Evolutionary conservation across 2,113 vertebrate species (phyloP).

Genomic region (Cinclus cinclus): DNA sequence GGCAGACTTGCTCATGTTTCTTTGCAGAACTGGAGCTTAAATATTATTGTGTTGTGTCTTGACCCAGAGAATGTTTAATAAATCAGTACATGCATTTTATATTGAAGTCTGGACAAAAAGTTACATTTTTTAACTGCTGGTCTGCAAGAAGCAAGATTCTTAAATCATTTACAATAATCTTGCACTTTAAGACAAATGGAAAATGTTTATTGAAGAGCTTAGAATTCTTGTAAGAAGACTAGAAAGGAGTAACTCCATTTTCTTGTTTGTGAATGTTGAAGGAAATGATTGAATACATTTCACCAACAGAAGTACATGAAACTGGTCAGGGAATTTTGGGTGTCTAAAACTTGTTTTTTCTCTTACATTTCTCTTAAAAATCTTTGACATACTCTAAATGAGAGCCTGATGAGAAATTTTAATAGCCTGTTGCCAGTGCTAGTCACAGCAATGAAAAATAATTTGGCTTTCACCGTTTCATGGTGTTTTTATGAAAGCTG

Average conservation of each 20-base stretch:
- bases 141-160: not conserved
- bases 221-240: not conserved
- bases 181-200: not conserved
- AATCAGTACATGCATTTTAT: not conserved
- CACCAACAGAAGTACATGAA: not conserved
- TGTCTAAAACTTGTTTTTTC: not conserved
- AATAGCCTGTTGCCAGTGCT: not conserved
- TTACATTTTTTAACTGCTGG: not conserved
- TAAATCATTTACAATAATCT: not conserved
- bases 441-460: not conserved
- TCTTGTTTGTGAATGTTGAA: not conserved
- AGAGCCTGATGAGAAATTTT: not conserved
- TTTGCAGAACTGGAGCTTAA: not conserved
- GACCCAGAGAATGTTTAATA: not conserved
- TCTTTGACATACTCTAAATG: not conserved
- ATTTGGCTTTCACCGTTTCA: not conserved
- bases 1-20: not conserved
- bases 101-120: not conserved
- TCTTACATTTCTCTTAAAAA: not conserved
- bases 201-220: not conserved
- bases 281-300: not conserved
- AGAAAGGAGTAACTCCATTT: accelerated
- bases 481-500: not conserved
- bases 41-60: not conserved
- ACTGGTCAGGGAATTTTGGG: not conserved